A percentile compares a stretch with the other conserved stretches of the same genome.
phyloP scores from a whole-genome alignment of 2,888 invertebrate genomes.

The Mylabris sibirica region DNA sequence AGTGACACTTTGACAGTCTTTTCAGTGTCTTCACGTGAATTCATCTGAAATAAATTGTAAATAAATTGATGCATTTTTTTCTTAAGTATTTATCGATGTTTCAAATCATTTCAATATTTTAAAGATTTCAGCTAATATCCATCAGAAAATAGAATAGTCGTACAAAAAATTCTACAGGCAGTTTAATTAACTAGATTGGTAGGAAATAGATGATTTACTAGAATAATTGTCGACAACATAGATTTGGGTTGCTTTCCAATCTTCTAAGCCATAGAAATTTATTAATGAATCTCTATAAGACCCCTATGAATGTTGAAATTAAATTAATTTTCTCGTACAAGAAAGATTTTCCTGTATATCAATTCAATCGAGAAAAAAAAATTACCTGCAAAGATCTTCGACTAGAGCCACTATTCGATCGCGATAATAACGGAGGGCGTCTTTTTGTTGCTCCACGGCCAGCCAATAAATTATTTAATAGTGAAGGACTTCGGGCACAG shows the following conservation, averaged over 20 bases:
- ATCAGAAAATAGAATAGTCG: background rate
- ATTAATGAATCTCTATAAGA: background rate
- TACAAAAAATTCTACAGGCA: background rate
- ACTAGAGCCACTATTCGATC: conserved; percentile 89
- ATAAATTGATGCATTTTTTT: conserved; percentile 16
- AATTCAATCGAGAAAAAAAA: conserved; percentile 19
- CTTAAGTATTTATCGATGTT: background rate
- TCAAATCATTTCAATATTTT: background rate
- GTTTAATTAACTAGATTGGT: background rate
- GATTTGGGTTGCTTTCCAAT: background rate
- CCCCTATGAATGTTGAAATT: background rate
- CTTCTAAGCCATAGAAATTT: background rate
- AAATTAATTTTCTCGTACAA: background rate
- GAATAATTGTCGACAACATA: background rate
- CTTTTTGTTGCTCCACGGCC: conserved; percentile 91
- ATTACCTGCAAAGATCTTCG: conserved; percentile 84
- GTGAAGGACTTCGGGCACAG: conserved; percentile 92
- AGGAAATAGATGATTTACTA: background rate
- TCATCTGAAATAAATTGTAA: conserved; percentile 69
- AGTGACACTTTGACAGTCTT: conserved; percentile 89
- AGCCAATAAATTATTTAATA: conserved; percentile 89
- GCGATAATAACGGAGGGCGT: conserved; percentile 86
- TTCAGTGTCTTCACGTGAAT: conserved; percentile 85
- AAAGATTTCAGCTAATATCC: background rate
- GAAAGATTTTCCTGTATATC: background rate